A percentile compares a stretch with the other conserved stretches of the same genome.
Evolutionary conservation across 2,797 vertebrate genomes (phyloP).

Genomic region (Lagorchestes hirsutus): DNA sequence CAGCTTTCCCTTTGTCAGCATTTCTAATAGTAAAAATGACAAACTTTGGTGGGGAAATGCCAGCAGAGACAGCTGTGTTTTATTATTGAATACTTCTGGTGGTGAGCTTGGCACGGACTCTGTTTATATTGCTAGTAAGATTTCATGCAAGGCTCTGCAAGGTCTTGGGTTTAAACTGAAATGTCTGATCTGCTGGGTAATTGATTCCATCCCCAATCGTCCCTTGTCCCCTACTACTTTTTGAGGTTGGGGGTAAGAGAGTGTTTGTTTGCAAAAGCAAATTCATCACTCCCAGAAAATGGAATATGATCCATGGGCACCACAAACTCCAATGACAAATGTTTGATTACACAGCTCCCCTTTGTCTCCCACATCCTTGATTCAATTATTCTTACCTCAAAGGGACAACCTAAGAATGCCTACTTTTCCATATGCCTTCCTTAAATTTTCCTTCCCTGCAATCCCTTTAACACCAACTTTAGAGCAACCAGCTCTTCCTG

Average conservation of each 20-base stretch:
- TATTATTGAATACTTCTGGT: constrained; percentile 87
- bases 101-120: constrained; percentile 84
- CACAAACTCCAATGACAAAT: constrained; percentile 72
- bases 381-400: constrained; percentile 57
- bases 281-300: constrained; percentile 68
- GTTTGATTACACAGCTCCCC: constrained; percentile 37
- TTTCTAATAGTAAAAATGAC: constrained; percentile 85
- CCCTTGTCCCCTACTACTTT: constrained; percentile 8
- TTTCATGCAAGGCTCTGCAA: constrained; percentile 84
- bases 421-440: constrained; percentile 55
- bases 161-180: constrained; percentile 82
- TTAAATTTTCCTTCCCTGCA: constrained; percentile 56
- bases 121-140: constrained; percentile 86
- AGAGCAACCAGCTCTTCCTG: neutral
- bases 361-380: constrained; percentile 2
- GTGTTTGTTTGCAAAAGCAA: constrained; percentile 73
- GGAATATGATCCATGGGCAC: constrained; percentile 55
- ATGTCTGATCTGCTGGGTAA: constrained; percentile 83
- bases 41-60: constrained; percentile 82
- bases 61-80: constrained; percentile 86
- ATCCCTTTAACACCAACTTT: constrained; percentile 30
- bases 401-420: neutral
- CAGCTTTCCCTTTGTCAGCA: constrained; percentile 86
- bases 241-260: constrained; percentile 5
- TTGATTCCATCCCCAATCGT: constrained; percentile 81